phyloP scores from a whole-genome alignment of 2,113 vertebrate genomes.

The Rhegmatorhina hoffmannsi region DNA sequence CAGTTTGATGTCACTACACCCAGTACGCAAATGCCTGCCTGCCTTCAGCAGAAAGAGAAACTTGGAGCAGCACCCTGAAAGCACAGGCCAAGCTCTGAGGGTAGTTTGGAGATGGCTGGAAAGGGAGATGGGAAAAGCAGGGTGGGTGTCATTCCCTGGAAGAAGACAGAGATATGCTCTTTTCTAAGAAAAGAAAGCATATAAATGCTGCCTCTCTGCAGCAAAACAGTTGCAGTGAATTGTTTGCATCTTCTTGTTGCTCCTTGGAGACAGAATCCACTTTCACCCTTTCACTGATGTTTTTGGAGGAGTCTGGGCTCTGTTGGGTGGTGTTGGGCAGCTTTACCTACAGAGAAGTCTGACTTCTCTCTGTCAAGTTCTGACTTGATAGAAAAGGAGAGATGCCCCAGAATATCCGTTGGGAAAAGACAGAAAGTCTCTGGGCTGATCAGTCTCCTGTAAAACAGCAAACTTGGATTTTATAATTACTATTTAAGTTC shows the following conservation, averaged over 20 bases:
- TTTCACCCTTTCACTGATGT: background rate
- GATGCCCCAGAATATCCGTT: background rate
- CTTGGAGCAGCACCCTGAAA: background rate
- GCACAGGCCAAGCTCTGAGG: background rate
- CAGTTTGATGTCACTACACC: fast-evolving
- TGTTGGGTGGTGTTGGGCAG: background rate
- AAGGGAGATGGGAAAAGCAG: background rate
- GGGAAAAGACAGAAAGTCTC: background rate
- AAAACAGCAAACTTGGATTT: background rate
- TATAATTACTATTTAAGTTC: background rate
- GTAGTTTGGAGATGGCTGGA: background rate
- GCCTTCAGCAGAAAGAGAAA: background rate
- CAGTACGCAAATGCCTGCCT: background rate
- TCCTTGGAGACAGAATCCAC: background rate
- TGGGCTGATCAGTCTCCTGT: background rate
- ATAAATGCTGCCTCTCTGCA: background rate
- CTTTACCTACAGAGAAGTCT: background rate
- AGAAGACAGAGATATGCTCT: background rate
- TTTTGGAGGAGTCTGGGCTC: background rate
- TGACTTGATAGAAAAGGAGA: background rate
- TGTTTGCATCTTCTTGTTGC: background rate
- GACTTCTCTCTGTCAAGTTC: background rate
- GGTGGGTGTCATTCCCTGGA: fast-evolving
- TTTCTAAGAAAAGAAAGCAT: background rate
- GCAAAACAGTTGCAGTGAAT: background rate